These are phyloP conservation scores for Anastrepha ludens DNA, from an alignment of 1,140 invertebrate genomes.

Conservation along the genomic window DNA sequence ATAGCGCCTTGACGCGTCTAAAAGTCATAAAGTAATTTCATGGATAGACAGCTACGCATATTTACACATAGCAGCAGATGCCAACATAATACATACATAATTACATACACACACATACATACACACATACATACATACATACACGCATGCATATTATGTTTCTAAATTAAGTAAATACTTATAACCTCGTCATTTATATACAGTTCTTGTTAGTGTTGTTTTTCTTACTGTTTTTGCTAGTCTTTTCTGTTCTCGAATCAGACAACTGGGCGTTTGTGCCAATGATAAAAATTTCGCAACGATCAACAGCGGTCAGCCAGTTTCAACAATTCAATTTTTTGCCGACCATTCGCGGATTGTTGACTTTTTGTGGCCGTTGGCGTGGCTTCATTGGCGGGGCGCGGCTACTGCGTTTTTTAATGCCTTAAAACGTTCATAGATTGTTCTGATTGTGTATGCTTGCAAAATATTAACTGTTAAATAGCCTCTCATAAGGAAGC, in stretches of 20 bases:
- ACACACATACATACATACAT: not conserved
- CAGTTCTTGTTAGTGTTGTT: not conserved
- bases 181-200: not conserved
- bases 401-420: no score
- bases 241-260: not conserved
- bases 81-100: not conserved
- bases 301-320: not conserved
- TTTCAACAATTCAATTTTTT: not conserved
- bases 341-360: not conserved
- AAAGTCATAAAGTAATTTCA: constrained; percentile 29
- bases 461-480: constrained; percentile 15
- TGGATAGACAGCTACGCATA: not conserved
- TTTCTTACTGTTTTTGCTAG: not conserved
- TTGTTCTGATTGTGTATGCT: not conserved
- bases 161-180: constrained; percentile 31
- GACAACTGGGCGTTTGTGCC: not conserved
- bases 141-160: not conserved
- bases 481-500: not conserved
- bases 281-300: not conserved
- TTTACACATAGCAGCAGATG: not conserved
- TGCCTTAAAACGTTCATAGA: no score
- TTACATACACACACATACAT: not conserved
- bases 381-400: no score
- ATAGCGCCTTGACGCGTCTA: not conserved
- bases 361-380: not conserved